Conservation (phyloP, 2,888 invertebrate species). For the Macrophya annulata region DNA sequence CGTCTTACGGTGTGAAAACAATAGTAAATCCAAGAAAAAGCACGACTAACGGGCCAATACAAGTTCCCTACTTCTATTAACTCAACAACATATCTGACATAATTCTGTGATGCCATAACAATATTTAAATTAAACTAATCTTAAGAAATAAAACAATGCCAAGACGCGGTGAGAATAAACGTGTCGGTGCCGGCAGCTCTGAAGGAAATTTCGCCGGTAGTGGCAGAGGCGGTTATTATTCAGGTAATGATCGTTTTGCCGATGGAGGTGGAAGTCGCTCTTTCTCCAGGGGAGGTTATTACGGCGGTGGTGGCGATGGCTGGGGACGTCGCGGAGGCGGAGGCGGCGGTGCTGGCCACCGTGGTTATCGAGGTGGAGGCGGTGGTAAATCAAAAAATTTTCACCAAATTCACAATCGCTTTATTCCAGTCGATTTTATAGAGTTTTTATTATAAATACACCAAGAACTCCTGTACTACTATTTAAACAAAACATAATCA, state of each 20-base stretch:
- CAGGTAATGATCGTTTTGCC: slow-evolving; percentile 20
- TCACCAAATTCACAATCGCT: neutral
- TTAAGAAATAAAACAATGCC: slow-evolving; percentile 30
- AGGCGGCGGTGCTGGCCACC: slow-evolving; percentile 24
- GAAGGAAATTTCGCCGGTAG: slow-evolving; percentile 31
- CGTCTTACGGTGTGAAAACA: neutral
- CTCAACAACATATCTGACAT: neutral
- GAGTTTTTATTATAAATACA: neutral
- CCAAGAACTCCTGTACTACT: neutral
- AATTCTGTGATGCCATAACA: slow-evolving; percentile 29
- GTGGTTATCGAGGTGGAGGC: slow-evolving; percentile 41
- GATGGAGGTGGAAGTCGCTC: slow-evolving; percentile 37
- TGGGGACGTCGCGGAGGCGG: slow-evolving; percentile 47
- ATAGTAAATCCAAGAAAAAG: neutral
- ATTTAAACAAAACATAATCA: neutral
- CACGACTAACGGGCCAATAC: neutral
- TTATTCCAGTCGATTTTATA: neutral
- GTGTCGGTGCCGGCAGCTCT: slow-evolving; percentile 25
- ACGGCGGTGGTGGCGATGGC: slow-evolving; percentile 54
- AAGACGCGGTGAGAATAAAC: slow-evolving; percentile 31
- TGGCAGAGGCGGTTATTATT: slow-evolving; percentile 13
- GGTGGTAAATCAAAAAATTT: neutral
- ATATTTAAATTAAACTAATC: neutral
- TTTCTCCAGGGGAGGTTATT: slow-evolving; percentile 44
- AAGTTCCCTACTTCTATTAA: neutral